phyloP scores from a whole-genome alignment of 1,140 invertebrate genomes.

The Cotesia vestalis region DNA sequence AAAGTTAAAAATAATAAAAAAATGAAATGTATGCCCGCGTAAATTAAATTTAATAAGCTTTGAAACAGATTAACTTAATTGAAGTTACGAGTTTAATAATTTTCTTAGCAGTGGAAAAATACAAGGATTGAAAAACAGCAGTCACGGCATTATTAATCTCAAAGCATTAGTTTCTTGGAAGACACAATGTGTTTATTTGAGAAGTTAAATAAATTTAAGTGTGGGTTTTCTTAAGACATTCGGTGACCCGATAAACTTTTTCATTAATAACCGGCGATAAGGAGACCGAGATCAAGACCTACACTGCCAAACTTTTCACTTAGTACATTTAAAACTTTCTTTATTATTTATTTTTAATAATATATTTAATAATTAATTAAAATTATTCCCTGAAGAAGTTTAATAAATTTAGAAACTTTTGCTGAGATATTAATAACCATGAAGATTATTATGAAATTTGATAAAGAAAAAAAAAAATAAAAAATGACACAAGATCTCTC shows the following conservation, averaged over 20 bases:
- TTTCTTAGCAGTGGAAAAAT: neutral
- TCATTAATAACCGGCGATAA: slow-evolving; percentile 5
- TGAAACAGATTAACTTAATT: too few relatives aligned
- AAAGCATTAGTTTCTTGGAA: neutral
- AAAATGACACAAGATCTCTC: too few relatives aligned
- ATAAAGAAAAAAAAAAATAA: too few relatives aligned
- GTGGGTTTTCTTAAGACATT: neutral
- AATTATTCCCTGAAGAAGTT: neutral
- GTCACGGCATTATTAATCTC: neutral
- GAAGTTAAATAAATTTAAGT: slow-evolving; percentile 35
- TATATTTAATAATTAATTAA: slow-evolving; percentile 12
- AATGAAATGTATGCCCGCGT: too few relatives aligned
- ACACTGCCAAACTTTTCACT: slow-evolving; percentile 15
- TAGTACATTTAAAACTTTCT: neutral
- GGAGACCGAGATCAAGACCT: neutral
- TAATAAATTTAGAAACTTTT: too few relatives aligned
- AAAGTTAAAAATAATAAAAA: neutral
- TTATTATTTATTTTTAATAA: neutral
- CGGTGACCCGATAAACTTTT: slow-evolving; percentile 27
- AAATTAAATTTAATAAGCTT: too few relatives aligned
- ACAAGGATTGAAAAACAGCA: neutral
- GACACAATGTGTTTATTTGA: slow-evolving; percentile 40
- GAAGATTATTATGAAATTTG: too few relatives aligned
- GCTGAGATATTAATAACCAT: too few relatives aligned
- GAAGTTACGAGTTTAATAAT: too few relatives aligned